A percentile compares a stretch with the other conserved stretches of the same genome.
phyloP scores from a whole-genome alignment of 2,888 invertebrate genomes.

The Euzetes globulus region DNA sequence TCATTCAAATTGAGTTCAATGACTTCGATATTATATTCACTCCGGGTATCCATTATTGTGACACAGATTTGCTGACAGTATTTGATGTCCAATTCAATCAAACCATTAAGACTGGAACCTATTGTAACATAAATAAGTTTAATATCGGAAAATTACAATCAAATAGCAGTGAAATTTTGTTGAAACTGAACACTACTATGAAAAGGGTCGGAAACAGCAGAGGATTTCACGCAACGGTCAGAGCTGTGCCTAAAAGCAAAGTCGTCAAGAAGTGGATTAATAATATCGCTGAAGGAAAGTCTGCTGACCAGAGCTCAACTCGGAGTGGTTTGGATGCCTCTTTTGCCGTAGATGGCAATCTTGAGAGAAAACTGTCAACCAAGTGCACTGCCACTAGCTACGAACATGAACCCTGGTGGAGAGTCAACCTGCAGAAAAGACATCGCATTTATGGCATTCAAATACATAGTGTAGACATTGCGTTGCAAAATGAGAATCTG shows the following conservation, averaged over 20 bases:
- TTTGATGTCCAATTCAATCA: slow-evolving; percentile 33
- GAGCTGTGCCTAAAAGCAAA: slow-evolving; percentile 36
- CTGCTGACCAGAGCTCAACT: slow-evolving; percentile 42
- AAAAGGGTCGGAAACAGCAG: slow-evolving; percentile 43
- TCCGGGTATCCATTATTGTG: slow-evolving; percentile 42
- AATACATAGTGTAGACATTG: slow-evolving; percentile 34
- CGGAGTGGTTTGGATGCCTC: slow-evolving; percentile 39
- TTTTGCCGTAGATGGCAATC: slow-evolving; percentile 42
- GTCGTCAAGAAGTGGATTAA: slow-evolving; percentile 29
- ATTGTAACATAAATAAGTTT: slow-evolving; percentile 42
- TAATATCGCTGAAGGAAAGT: slow-evolving; percentile 43
- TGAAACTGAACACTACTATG: slow-evolving; percentile 41
- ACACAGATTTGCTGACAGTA: slow-evolving; percentile 40
- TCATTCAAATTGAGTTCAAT: slow-evolving; percentile 42
- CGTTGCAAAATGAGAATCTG: slow-evolving; percentile 11
- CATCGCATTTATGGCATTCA: slow-evolving; percentile 43
- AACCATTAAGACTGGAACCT: slow-evolving; percentile 40
- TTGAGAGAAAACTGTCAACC: slow-evolving; percentile 26
- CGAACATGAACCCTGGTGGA: slow-evolving; percentile 44
- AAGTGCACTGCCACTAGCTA: slow-evolving; percentile 42
- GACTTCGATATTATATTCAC: slow-evolving; percentile 43
- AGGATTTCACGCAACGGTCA: slow-evolving; percentile 43
- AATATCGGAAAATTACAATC: slow-evolving; percentile 41
- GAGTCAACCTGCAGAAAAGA: slow-evolving; percentile 43
- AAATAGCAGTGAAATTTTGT: slow-evolving; percentile 38